These are phyloP conservation scores for Melanotus villosus DNA, from an alignment of 2,888 invertebrate species.

Conservation along the genomic window DNA sequence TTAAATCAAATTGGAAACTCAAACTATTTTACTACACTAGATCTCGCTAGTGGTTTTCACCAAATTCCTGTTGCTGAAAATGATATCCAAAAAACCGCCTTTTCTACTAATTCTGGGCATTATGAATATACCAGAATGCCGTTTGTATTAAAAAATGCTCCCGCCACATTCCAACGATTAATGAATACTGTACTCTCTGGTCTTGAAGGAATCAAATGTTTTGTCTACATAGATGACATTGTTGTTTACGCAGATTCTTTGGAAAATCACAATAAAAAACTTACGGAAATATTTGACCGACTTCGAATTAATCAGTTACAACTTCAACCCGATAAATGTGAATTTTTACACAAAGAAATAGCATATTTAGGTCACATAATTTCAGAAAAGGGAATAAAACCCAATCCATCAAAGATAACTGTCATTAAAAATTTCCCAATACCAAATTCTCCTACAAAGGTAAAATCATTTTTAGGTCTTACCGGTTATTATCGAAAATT, in stretches of 20 bases:
- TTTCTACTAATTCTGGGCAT: constrained; percentile 56
- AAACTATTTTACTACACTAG: constrained; percentile 58
- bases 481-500: too few relatives aligned
- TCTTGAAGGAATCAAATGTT: constrained; percentile 11
- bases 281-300: not conserved
- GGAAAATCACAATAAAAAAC: constrained; percentile 1
- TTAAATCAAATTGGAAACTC: constrained; percentile 57
- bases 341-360: constrained; percentile 3
- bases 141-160: constrained; percentile 62
- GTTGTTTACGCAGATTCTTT: constrained; percentile 12
- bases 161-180: constrained; percentile 62
- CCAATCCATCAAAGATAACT: constrained; percentile 41
- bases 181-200: constrained; percentile 56
- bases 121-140: constrained; percentile 59
- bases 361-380: constrained; percentile 22
- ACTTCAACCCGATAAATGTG: constrained; percentile 10
- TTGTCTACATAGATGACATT: constrained; percentile 25
- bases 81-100: constrained; percentile 58
- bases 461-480: too few relatives aligned
- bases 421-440: not conserved
- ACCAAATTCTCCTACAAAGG: not conserved
- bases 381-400: constrained; percentile 44
- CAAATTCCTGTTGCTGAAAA: constrained; percentile 53
- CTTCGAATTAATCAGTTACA: constrained; percentile 7
- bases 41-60: constrained; percentile 59